Percentiles rank a stretch among this genome's conserved stretches.
Evolutionary conservation across 2,797 vertebrate species (phyloP).

Genomic region (Distichodus sexfasciatus): DNA sequence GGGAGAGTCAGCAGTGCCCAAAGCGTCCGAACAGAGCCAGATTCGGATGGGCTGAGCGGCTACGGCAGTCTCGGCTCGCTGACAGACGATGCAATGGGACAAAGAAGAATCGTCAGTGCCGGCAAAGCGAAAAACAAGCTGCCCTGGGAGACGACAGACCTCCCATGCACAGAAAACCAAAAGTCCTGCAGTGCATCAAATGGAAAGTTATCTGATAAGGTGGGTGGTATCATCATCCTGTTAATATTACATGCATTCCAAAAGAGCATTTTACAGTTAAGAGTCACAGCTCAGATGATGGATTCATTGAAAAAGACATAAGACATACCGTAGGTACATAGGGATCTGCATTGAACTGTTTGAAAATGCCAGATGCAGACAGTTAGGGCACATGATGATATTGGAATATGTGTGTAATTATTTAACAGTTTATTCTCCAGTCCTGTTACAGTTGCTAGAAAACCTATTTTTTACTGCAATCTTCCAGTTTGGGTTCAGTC

Average conservation of each 20-base stretch:
- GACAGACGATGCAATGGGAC: constrained; percentile 57
- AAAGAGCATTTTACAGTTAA: not conserved
- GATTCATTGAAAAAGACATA: too few species aligned
- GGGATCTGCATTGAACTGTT: too few species aligned
- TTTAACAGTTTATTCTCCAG: too few species aligned
- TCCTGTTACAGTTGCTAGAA: too few species aligned
- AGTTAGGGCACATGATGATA: too few species aligned
- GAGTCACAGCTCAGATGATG: too few species aligned
- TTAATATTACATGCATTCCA: not conserved
- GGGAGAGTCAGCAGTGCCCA: constrained; percentile 77
- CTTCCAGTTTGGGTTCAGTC: too few species aligned
- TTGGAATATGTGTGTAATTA: too few species aligned
- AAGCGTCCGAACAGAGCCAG: constrained; percentile 66
- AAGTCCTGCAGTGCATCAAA: constrained; percentile 54
- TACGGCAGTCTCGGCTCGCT: constrained; percentile 67
- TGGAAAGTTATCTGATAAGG: constrained; percentile 67
- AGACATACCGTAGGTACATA: too few species aligned
- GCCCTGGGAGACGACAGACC: constrained; percentile 83
- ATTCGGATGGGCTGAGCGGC: constrained; percentile 58
- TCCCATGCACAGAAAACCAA: constrained; percentile 60
- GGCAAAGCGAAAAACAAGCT: constrained; percentile 89
- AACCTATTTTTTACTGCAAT: too few species aligned
- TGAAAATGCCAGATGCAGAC: too few species aligned
- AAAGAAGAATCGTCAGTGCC: constrained; percentile 84
- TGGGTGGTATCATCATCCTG: constrained; percentile 42